Evolutionary conservation across 1,140 invertebrate genomes (phyloP), one percentile per base, ranked within the genome.

Genomic region (Bilobella aurantiaca): DNA sequence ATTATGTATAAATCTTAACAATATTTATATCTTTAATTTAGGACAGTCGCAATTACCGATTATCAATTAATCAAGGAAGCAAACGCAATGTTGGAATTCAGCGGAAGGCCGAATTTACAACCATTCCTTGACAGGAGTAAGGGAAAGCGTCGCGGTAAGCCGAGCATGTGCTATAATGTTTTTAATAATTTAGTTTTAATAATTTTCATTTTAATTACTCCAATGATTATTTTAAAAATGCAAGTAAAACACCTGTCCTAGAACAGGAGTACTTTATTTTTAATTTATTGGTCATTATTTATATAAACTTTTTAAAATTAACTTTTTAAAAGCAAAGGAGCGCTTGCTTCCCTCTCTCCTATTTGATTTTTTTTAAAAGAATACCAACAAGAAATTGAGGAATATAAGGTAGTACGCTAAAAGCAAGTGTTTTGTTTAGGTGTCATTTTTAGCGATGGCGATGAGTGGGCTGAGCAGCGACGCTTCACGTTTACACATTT

Each of bases 391-490:
- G n/a, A n/a, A n/a, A n/a, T n/a, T n/a, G n/a, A n/a, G n/a, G n/a
- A n/a, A n/a, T n/a, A n/a, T n/a, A n/a, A n/a, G n/a, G n/a, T n/a
- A n/a, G n/a, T n/a, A n/a, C n/a, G n/a, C n/a, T n/a, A n/a, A n/a
- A n/a, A n/a, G n/a, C n/a, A n/a, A n/a, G 8, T 57, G 8, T 42
- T 42, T 8, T 42, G 8, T n/a, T n/a, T 28, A 57, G 53, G 53
- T 59, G 31, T 59, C 58, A 59, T 59, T 8, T 59, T 59, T 23
- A 57, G 37, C 21, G 49, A 67, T 23, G 65, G 65, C 21, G 28
- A 23, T 2, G 29, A 67, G 30, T 63, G 61, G 59, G 28, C n/a
- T 2, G 65, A 67, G 30, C 65, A 67, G 27, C 61, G 65, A 14
- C 59, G 47, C 1, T 62, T 62, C 29, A 34, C 59, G 2, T 49